Evolutionary conservation across 1,140 invertebrate genomes (phyloP), one percentile per base, ranked within the genome.

Genomic region (Drosophila mayri): DNA sequence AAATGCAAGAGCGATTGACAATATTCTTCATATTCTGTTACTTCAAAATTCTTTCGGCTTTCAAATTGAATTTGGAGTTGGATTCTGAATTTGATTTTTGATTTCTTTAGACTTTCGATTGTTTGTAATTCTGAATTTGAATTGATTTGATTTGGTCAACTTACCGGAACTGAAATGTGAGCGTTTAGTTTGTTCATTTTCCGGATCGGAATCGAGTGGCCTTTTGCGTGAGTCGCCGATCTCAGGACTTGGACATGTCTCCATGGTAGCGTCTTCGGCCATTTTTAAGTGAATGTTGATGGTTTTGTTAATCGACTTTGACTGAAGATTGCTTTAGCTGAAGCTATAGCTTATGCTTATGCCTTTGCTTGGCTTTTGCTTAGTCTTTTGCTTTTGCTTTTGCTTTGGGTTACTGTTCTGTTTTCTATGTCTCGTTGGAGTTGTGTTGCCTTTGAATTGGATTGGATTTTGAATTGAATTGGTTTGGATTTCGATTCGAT

Each of bases 161-260:
- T 94, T 95, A 97, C 96, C 96, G 96, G 95, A 95, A 92, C 96
- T 96, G 93, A 96, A 97, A 93, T 97, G 96, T 83, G 96, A 97
- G 93, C 96, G 95, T 94, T 97, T 97, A 76, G 96, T 96, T 91
- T 96, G 95, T 91, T 96, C 96, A 94, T 96, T 96, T 94, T 97
- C 96, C 91, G 94, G 94, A 94, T 97, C 96, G 90, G 95, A 95
- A 94, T 97, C 96, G 88, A 97, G 94, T 81, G 96, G 96, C 93
- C 96, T 95, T 95, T 97, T 97, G 93, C 96, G 95, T 90, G 95
- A 96, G 93, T 96, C 95, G 83, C 95, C 94, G 90, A 95, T 95
- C 94, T 96, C 95, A 93, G 95, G 95, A 93, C 95, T 96, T 91
- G 95, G 95, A 94, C 95, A 95, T 93, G 95, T 95, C 94, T 95